These are phyloP conservation scores for Barbus barbus DNA, from an alignment of 2,113 vertebrate species.

Conservation along the genomic window DNA sequence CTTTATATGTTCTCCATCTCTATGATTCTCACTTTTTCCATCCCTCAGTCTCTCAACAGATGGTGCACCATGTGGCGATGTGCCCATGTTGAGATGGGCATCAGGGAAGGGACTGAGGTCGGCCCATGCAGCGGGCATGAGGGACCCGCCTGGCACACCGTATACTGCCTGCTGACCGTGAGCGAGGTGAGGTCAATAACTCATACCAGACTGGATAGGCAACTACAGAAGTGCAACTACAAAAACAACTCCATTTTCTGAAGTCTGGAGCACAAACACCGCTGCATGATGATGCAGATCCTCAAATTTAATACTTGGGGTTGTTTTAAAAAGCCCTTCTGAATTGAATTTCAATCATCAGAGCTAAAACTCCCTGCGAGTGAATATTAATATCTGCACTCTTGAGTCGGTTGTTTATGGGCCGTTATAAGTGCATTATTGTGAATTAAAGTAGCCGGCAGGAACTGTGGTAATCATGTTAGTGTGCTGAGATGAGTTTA, in stretches of 20 bases:
- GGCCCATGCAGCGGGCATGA: constrained; percentile 14
- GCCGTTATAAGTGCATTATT: constrained; percentile 24
- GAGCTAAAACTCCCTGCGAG: neutral
- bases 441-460: constrained; percentile 15
- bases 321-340: neutral
- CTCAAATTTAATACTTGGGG: neutral
- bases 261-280: neutral
- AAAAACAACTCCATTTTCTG: neutral
- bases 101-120: constrained; percentile 45
- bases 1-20: constrained; percentile 45
- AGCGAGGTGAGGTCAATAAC: neutral
- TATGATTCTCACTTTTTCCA: neutral
- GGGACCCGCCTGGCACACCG: constrained; percentile 4
- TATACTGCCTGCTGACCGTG: neutral
- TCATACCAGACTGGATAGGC: neutral
- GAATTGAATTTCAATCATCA: constrained; percentile 9
- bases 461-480: constrained; percentile 8
- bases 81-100: constrained; percentile 58
- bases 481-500: constrained; percentile 10
- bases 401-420: constrained; percentile 16
- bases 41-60: constrained; percentile 52
- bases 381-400: neutral
- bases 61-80: constrained; percentile 62
- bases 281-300: neutral
- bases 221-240: neutral